Evolutionary conservation across 1,140 invertebrate genomes (phyloP).

Genomic region (Trachymyrmex septentrionalis): DNA sequence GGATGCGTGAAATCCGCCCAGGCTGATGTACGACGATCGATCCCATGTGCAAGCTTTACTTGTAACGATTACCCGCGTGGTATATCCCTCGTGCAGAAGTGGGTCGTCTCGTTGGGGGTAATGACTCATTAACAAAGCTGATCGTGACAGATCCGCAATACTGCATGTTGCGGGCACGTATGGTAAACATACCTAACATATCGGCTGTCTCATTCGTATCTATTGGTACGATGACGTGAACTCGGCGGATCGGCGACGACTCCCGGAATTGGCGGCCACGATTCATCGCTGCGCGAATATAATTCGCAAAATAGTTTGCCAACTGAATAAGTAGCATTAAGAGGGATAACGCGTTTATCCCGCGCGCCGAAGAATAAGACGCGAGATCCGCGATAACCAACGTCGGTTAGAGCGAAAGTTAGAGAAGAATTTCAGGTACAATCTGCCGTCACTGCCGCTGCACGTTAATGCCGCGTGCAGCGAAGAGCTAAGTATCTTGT

Average conservation of each 20-base stretch:
- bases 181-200: constrained; percentile 30
- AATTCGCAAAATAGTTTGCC: constrained; percentile 51
- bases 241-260: neutral
- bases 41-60: constrained; percentile 52
- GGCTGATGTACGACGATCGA: constrained; percentile 63
- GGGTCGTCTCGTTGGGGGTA: constrained; percentile 67
- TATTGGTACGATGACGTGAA: constrained; percentile 1
- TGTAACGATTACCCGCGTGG: constrained; percentile 52
- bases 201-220: constrained; percentile 33
- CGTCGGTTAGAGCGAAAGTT: constrained; percentile 49
- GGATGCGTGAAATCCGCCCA: constrained; percentile 52
- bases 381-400: constrained; percentile 35
- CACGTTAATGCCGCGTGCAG: constrained; percentile 37
- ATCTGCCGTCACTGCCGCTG: constrained; percentile 15
- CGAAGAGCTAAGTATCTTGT: constrained; percentile 57
- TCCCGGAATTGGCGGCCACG: neutral
- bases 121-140: constrained; percentile 77
- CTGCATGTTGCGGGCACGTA: constrained; percentile 41
- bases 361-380: constrained; percentile 20
- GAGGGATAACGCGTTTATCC: constrained; percentile 36
- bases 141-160: constrained; percentile 71
- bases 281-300: constrained; percentile 27
- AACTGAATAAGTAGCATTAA: constrained; percentile 48
- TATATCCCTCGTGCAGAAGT: constrained; percentile 44
- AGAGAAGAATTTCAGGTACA: constrained; percentile 50